phyloP scores from a whole-genome alignment of 1,140 invertebrate genomes.

The Nymphalis io region DNA sequence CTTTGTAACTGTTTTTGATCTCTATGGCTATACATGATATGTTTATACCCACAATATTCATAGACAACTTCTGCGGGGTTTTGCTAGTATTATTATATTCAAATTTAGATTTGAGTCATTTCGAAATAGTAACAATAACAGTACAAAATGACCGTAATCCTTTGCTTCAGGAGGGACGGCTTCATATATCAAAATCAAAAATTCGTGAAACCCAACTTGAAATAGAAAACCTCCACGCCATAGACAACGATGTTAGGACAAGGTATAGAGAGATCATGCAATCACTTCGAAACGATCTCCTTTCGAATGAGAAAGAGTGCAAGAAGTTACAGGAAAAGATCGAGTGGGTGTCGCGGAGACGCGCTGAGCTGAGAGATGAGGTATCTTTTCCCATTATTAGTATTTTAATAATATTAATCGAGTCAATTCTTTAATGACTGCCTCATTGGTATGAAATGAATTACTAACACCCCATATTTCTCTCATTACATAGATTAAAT shows the following conservation, averaged over 20 bases:
- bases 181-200: conserved; percentile 67
- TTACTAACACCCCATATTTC: too few relatives aligned
- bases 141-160: neutral
- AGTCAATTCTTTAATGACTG: too few relatives aligned
- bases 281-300: conserved; percentile 54
- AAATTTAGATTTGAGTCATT: too few relatives aligned
- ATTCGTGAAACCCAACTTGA: conserved; percentile 69
- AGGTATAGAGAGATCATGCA: conserved; percentile 67
- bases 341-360: conserved; percentile 65
- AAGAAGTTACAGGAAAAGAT: conserved; percentile 70
- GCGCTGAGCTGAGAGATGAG: conserved; percentile 65
- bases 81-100: too few relatives aligned
- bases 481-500: too few relatives aligned
- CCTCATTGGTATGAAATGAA: too few relatives aligned
- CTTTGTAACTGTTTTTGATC: too few relatives aligned
- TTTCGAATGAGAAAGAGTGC: conserved; percentile 65
- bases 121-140: too few relatives aligned
- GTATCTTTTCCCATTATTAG: conserved; percentile 34
- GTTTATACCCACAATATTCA: too few relatives aligned
- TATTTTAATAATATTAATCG: neutral
- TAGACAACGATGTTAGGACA: conserved; percentile 57
- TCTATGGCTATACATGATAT: too few relatives aligned
- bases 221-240: conserved; percentile 67
- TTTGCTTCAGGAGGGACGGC: conserved; percentile 58
- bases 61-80: too few relatives aligned